Percentiles rank a stretch among this genome's conserved stretches.
Evolutionary conservation across 1,140 invertebrate genomes (phyloP).

Genomic region (Megalopta genalis): DNA sequence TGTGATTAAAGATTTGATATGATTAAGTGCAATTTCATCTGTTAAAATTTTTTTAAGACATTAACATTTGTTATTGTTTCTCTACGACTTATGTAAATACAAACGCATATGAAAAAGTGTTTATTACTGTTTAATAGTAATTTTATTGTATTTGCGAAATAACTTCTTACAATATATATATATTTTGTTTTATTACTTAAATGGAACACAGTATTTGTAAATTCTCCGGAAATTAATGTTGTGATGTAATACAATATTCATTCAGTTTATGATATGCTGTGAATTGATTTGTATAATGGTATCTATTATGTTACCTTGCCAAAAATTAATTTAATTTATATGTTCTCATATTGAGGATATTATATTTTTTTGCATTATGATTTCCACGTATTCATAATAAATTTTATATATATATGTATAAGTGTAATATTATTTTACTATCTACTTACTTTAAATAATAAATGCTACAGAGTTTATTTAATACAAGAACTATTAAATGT

Average conservation of each 20-base stretch:
- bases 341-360: slow-evolving; percentile 49
- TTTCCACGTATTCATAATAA: slow-evolving; percentile 33
- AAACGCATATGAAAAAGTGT: neutral
- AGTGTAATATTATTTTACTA: slow-evolving; percentile 25
- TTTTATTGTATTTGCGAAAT: slow-evolving; percentile 8
- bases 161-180: neutral
- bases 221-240: slow-evolving; percentile 1
- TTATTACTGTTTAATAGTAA: slow-evolving; percentile 4
- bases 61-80: neutral
- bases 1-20: neutral
- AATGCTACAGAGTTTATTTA: slow-evolving; percentile 10
- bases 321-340: slow-evolving; percentile 40
- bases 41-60: neutral
- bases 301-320: slow-evolving; percentile 9
- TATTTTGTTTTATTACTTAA: slow-evolving; percentile 2
- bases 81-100: neutral
- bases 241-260: neutral
- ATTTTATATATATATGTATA: slow-evolving; percentile 39
- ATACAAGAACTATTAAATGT: slow-evolving; percentile 20
- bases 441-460: slow-evolving; percentile 32
- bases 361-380: slow-evolving; percentile 35
- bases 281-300: slow-evolving; percentile 11
- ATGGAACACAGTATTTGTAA: slow-evolving; percentile 12
- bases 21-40: slow-evolving; percentile 3
- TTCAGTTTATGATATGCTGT: slow-evolving; percentile 13